Base-by-base conservation (phyloP, 2,888 invertebrate genomes). In the Drosophila melanosoma region DNA sequence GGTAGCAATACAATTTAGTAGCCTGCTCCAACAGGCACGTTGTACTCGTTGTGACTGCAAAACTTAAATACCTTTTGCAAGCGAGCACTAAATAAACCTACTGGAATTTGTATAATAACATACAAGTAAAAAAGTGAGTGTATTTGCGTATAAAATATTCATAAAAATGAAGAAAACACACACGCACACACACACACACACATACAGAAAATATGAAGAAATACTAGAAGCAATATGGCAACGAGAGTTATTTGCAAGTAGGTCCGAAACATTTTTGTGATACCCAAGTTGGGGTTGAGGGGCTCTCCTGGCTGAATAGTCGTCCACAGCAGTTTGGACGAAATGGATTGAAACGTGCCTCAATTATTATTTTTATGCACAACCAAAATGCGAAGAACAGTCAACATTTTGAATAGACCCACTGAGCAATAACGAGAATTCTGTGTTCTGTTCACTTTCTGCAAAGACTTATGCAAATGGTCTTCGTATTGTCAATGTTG, bases 271-370 rank as follows among this genome's bases (percentile, higher is more conserved):
- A 67, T 54, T 67, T 67, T 38, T 35, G n/a, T 12, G 11, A 56
- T n/a, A 26, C 12, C 54, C 6, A 23, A 26, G 20, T 7, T 32
- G 15, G 15, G 40, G 52, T 51, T 60, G 59, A 23, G 11, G 26
- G 38, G 36, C 23, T 15, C 15, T 20, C 5, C 36, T 36, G 29
- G 5, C 23, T 11, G 56, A 32, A 36, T 23, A 58, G 42, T 26
- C 33, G 36, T 26, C 33, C 33, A 53, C 57, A 57, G 61, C 71
- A 71, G 75, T 69, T 70, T 69, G 45, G 61, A 62, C 56, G n/a
- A 76, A 82, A 79, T 75, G 76, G 77, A 74, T 82, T 80, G 81
- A 77, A 82, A 83, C 81, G 81, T 82, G 80, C 69, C 71, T 69
- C 67, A 82, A 70, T 74, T 74, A 82, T 51, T 82, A 71, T 63